These are phyloP conservation scores for Hycleus phaleratus DNA, from an alignment of 1,140 invertebrate genomes.

Conservation along the genomic window DNA sequence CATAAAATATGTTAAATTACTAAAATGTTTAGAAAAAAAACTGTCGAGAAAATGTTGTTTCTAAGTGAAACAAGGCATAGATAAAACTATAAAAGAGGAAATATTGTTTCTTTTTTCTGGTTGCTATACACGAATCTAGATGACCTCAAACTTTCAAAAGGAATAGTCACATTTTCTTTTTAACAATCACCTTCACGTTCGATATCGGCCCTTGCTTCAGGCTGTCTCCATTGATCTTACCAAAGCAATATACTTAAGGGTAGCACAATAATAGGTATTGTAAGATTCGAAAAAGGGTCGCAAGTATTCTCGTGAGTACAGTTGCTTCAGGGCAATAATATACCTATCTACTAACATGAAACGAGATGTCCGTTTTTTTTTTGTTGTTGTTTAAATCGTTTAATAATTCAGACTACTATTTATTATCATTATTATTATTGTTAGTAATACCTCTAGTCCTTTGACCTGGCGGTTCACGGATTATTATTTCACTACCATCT, in stretches of 20 bases:
- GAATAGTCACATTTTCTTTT: constrained; percentile 19
- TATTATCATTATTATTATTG: neutral
- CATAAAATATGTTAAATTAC: too few species aligned
- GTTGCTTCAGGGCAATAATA: constrained; percentile 17
- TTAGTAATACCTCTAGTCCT: constrained; percentile 28
- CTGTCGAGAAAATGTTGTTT: neutral
- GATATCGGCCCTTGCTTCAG: constrained; percentile 22
- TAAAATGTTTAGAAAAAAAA: constrained; percentile 3
- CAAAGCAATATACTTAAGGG: constrained; percentile 33
- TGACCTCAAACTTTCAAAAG: constrained; percentile 22
- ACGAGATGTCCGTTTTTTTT: too few species aligned
- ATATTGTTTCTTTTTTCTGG: neutral
- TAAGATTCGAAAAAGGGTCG: constrained; percentile 28
- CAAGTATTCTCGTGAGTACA: constrained; percentile 21
- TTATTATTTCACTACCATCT: constrained; percentile 71
- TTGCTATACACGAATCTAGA: constrained; percentile 16
- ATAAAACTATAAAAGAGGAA: neutral
- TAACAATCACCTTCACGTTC: constrained; percentile 17
- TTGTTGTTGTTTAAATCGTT: neutral
- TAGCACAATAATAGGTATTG: constrained; percentile 33
- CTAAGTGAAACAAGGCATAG: neutral
- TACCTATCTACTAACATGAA: neutral
- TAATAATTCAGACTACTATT: neutral
- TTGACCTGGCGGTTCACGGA: constrained; percentile 39
- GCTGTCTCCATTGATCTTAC: constrained; percentile 31